A percentile compares a stretch with the other conserved stretches of the same genome.
phyloP scores from a whole-genome alignment of 2,797 vertebrate species.

The Garrulus glandarius region DNA sequence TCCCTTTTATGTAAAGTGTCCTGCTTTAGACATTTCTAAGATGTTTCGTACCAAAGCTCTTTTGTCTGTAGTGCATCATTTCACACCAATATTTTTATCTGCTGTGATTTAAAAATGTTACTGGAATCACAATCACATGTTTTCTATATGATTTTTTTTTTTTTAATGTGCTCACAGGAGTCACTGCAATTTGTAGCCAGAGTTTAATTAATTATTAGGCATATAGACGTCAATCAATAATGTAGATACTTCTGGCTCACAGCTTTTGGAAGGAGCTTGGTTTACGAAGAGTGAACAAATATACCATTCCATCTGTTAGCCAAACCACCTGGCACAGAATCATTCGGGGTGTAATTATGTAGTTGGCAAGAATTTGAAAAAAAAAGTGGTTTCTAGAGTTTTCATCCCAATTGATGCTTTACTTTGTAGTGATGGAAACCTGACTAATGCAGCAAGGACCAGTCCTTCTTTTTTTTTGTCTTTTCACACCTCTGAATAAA shows the following conservation, averaged over 20 bases:
- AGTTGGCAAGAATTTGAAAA: constrained; percentile 44
- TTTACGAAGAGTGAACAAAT: constrained; percentile 61
- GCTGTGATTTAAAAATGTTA: constrained; percentile 10
- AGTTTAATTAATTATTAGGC: constrained; percentile 74
- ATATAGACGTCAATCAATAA: constrained; percentile 67
- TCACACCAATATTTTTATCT: constrained; percentile 57
- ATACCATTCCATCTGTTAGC: constrained; percentile 73
- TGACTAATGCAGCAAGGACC: constrained; percentile 7
- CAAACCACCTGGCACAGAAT: constrained; percentile 65
- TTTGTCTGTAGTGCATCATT: constrained; percentile 33
- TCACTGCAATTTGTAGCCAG: constrained; percentile 47
- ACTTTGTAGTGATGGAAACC: constrained; percentile 35
- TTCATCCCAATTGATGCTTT: constrained; percentile 25
- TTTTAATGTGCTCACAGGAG: constrained; percentile 5
- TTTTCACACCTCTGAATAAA: not conserved
- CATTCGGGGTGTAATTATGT: constrained; percentile 69
- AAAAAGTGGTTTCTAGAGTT: constrained; percentile 60
- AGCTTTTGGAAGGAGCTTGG: constrained; percentile 54
- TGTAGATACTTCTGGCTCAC: constrained; percentile 51
- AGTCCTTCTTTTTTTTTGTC: not conserved
- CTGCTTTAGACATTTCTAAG: not conserved
- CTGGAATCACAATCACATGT: constrained; percentile 10
- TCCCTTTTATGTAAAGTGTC: rapidly evolving
- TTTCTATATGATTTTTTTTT: not conserved
- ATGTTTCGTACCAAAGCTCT: not conserved